phyloP scores from a whole-genome alignment of 1,140 invertebrate species.

The Delia radicum region DNA sequence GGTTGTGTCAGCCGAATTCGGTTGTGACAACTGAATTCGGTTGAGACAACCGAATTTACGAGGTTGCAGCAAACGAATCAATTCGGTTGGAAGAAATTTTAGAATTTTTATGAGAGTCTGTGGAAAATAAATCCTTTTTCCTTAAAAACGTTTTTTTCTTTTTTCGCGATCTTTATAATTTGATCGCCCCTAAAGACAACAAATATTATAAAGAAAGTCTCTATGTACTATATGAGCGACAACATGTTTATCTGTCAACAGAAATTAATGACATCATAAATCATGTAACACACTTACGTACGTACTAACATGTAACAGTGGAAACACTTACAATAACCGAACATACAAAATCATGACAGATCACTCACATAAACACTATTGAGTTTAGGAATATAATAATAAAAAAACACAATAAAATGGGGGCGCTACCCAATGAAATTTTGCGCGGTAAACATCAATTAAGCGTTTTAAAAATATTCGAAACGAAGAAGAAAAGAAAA shows the following conservation, averaged over 20 bases:
- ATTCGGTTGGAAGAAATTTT: too few relatives aligned
- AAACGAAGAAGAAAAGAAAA: background rate
- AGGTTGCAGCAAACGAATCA: too few relatives aligned
- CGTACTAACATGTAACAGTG: constrained; percentile 28
- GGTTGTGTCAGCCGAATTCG: too few relatives aligned
- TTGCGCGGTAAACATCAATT: background rate
- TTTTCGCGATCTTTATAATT: too few relatives aligned
- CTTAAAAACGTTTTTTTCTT: too few relatives aligned
- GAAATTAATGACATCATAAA: constrained; percentile 56
- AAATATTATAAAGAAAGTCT: too few relatives aligned
- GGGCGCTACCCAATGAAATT: constrained; percentile 3
- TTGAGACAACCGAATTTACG: too few relatives aligned
- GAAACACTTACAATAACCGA: constrained; percentile 37
- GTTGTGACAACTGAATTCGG: too few relatives aligned
- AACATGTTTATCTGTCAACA: constrained; percentile 56
- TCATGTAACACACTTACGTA: constrained; percentile 37
- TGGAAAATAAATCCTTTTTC: too few relatives aligned
- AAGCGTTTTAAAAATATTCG: background rate
- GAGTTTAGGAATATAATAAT: background rate
- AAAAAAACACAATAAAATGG: background rate
- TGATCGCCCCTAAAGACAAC: too few relatives aligned
- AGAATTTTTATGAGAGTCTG: too few relatives aligned
- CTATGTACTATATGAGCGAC: too few relatives aligned
- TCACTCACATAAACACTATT: background rate
- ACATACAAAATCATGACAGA: background rate